Evolutionary conservation across 2,113 vertebrate genomes (phyloP).

Genomic region (Anarrhichthys ocellatus): DNA sequence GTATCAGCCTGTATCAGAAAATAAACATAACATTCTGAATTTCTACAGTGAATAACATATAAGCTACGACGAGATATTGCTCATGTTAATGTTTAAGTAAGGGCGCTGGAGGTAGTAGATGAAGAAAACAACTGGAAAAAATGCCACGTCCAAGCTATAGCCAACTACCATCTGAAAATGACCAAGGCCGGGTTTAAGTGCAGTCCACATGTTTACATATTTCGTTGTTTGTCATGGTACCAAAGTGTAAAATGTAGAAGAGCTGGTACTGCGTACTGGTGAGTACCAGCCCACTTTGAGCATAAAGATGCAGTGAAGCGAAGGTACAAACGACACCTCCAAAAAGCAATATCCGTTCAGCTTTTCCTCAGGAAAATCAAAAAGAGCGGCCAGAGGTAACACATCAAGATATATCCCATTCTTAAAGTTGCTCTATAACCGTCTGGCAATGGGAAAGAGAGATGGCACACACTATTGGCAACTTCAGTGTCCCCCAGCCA

Average conservation of each 20-base stretch:
- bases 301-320: slow-evolving; percentile 9
- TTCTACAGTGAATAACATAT: not conserved
- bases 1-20: not conserved
- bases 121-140: not conserved
- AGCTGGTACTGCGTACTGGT: not conserved
- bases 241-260: not conserved
- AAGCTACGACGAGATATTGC: not conserved
- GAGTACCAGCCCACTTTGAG: not conserved
- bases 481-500: slow-evolving; percentile 37
- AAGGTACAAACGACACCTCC: slow-evolving; percentile 12
- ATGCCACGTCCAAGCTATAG: not conserved
- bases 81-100: not conserved
- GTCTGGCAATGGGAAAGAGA: slow-evolving; percentile 19
- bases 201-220: not conserved
- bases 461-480: slow-evolving; percentile 47
- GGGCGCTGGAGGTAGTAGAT: not conserved
- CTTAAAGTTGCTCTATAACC: slow-evolving; percentile 30
- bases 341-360: slow-evolving; percentile 28
- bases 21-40: not conserved
- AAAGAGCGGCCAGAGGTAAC: slow-evolving; percentile 20
- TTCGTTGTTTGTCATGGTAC: not conserved
- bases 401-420: slow-evolving; percentile 26
- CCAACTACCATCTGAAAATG: not conserved
- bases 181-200: not conserved
- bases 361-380: slow-evolving; percentile 38